Evolutionary conservation across 2,888 invertebrate species (phyloP), one percentile per base, ranked within the genome.

Genomic region (Macroteleia sp.): DNA sequence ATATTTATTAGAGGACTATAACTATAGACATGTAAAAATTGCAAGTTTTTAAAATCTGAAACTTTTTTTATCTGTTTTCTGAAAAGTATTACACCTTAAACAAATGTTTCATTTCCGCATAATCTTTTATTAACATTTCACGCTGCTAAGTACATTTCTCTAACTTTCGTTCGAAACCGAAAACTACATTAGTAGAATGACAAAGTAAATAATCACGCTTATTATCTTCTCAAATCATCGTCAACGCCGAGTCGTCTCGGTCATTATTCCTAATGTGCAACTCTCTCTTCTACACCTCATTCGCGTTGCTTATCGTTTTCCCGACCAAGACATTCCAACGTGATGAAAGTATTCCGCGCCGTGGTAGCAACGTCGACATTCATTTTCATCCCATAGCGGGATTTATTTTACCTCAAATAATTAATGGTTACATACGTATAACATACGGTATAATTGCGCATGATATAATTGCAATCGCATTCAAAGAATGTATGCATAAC

Each of bases 261-360:
- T 16, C 57, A 69, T 76, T 69, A 76, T 76, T 48, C 62, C 62
- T 64, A 76, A 69, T 48, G 56, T 44, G 57, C 62, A 57, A 69
- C 76, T 76, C 76, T 66, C 70, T 77, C 70, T 64, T 64, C 75
- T 62, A 67, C 62, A 69, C 75, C 39, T 75, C 62, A 36, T 69
- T 69, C 69, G 61, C 56, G 50, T 56, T 62, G 69, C 69, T 69
- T 75, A 69, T 75, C 75, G 62, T 69, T 69, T 74, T 69, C 62
- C 59, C 44, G 46, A 25, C 62, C 50, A 62, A 74, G 75, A 67
- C 75, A 75, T 75, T 75, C 75, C 69, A 44, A 50, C 62, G 42
- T 52, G 61, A 66, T 61, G 75, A 75, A 75, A 75, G 75, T 67
- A 61, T 67, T 41, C 41, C 59, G 42, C 41, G 14, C 41, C 22